Conservation (phyloP, 2,888 invertebrate genomes). For the Steinernema scapterisci region DNA sequence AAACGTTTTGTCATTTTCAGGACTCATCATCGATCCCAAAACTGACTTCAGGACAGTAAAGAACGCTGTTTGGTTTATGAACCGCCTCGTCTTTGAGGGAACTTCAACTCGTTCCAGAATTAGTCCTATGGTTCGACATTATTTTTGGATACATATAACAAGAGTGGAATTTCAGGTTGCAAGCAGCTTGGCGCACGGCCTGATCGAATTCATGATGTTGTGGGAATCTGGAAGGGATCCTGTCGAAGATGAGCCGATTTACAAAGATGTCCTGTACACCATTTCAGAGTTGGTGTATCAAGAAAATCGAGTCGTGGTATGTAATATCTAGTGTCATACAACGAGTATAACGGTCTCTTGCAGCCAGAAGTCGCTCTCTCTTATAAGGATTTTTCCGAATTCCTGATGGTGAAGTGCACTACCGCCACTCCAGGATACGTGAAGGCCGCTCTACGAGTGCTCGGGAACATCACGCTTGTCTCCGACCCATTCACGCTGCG, state of each 20-base stretch:
- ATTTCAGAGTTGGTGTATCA: neutral
- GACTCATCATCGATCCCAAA: neutral
- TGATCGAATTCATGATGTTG: neutral
- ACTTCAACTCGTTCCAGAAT: no score
- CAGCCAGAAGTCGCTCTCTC: neutral
- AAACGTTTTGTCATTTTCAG: neutral
- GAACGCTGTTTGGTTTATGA: conserved; percentile 9
- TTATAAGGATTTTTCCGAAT: neutral
- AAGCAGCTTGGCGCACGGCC: neutral
- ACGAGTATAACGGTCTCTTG: neutral
- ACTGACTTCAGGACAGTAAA: neutral
- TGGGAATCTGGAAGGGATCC: neutral
- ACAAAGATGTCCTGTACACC: neutral
- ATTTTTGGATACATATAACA: no score
- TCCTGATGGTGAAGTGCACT: neutral
- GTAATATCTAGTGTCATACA: no score
- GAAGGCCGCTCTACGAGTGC: neutral
- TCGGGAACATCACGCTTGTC: neutral
- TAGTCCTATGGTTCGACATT: no score
- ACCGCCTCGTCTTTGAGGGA: neutral
- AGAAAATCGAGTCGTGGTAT: neutral
- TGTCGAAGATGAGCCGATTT: neutral
- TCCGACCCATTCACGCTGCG: neutral
- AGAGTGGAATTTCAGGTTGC: neutral
- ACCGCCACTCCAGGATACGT: neutral